Evolutionary conservation across 37 sponge, comb jelly and placozoan genomes (phyloP), one percentile per base, ranked within the genome.

Genomic region (Mnemiopsis leidyi): DNA sequence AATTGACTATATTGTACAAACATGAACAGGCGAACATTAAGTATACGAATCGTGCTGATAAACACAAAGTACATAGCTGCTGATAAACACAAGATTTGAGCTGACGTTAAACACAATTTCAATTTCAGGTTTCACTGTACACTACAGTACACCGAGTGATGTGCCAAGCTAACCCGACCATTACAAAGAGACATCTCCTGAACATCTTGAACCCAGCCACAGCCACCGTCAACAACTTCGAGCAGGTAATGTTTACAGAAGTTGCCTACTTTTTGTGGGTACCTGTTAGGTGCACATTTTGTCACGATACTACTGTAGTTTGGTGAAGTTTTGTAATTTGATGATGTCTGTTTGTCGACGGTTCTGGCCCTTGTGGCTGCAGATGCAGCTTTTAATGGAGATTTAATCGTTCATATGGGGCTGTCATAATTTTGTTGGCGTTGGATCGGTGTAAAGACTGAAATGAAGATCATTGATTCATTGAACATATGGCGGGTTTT

Each of bases 91-190:
- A n/a, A n/a, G n/a, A n/a, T n/a, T n/a, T n/a, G n/a, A n/a, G n/a
- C n/a, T n/a, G n/a, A n/a, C n/a, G n/a, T n/a, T n/a, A n/a, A n/a
- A n/a, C n/a, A n/a, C n/a, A n/a, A n/a, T n/a, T 48, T 48, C 13
- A 48, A 48, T 48, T 48, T 48, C 61, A 48, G 61, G 79, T 77
- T 33, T 77, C 79, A 16, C 79, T 77, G 35, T 77, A 34, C 79
- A 77, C 79, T 20, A 77, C 79, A 26, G 36, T 77, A 1, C 79
- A 77, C 79, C 1, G 79, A 32, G 79, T 77, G 35, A 77, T 77
- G 79, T 77, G 79, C 18, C 79, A 77, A 32, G 79, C 79, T 33
- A 77, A 77, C 79, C 79, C 79, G 9, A 20, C 79, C 36, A 26
- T 77, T 20, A 77, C 79, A 31, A 77, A 77, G 32, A 26, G 79